phyloP scores from a whole-genome alignment of 2,888 invertebrate species.

The Netelia fuscicornis region DNA sequence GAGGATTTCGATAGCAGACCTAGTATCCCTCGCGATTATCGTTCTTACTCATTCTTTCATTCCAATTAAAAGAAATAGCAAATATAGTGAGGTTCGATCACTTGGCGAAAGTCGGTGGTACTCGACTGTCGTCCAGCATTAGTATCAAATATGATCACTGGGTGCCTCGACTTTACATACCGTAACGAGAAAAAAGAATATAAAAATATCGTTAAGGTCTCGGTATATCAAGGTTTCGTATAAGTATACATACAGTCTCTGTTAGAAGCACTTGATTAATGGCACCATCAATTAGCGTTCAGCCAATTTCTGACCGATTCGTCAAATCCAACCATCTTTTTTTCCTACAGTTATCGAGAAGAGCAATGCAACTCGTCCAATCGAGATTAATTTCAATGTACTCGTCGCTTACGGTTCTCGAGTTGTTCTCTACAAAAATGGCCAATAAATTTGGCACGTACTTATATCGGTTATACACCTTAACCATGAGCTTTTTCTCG shows the following conservation, averaged over 20 bases:
- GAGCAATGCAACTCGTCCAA: conserved; percentile 8
- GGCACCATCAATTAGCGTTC: conserved; percentile 53
- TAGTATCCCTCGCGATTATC: conserved; percentile 2
- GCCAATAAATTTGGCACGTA: conserved; percentile 56
- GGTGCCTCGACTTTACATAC: conserved; percentile 22
- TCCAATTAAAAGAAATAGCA: conserved; percentile 36
- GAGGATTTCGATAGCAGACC: neutral
- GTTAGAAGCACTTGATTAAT: conserved; percentile 65
- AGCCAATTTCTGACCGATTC: conserved; percentile 20
- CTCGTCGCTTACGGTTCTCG: neutral
- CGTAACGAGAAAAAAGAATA: conserved; percentile 39
- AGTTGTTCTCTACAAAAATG: conserved; percentile 19
- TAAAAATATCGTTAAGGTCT: conserved; percentile 59
- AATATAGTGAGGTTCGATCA: conserved; percentile 24
- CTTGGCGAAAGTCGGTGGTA: conserved; percentile 15
- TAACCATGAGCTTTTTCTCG: neutral
- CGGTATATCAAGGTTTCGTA: conserved; percentile 33
- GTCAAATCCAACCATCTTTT: conserved; percentile 36
- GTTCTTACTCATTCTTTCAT: conserved; percentile 24
- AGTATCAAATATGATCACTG: conserved; percentile 32
- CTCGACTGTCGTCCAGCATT: conserved; percentile 22
- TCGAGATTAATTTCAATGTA: neutral
- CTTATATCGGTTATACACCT: conserved; percentile 33
- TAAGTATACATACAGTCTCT: conserved; percentile 65
- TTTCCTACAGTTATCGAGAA: neutral